Base-by-base conservation (phyloP, 1,140 invertebrate genomes). In the Aphaenogaster rudis region DNA sequence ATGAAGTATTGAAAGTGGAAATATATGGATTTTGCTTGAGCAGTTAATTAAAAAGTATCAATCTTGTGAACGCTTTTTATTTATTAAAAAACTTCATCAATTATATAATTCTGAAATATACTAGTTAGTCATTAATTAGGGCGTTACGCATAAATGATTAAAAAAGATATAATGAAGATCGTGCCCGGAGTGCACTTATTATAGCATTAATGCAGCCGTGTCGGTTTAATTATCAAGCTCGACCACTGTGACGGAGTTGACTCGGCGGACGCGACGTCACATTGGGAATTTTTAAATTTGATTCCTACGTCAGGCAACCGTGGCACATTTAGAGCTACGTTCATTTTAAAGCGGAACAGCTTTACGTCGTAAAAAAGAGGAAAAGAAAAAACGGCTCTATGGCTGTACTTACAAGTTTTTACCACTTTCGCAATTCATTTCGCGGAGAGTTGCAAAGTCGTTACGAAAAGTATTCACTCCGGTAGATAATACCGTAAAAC, bases 191-290 rank as follows among this genome's bases (percentile, higher is more conserved):
- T 28, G 48, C 59, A 45, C 17, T 57, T 82, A 59, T 72, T 59
- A 42, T 57, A 48, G 21, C 33, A 69, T 81, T 72, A 72, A 74
- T 21, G 28, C 67, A 36, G 4, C 63, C 36, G 28, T 9, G 63
- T 54, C 78, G 45, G 42, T 84, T 54, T 74, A 74, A 84, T 84
- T 59, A 61, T 84, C 69, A 74, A 76, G 69, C 69, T 74, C 42
- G 17, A 76, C 42, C 33, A 76, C 71, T 74, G 42, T 33, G 39
- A 39, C 39, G 50, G 11, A 84, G 9, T 21, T n/a, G 42, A 69
- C 48, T 57, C 80, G 28, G 15, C 39, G 50, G 36, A 33, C 8
- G 9, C 15, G 9, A 72, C 52, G 11, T 8, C 21, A 36, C 21
- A 71, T 57, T 1, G 39, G 17, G 6, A 71, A 74, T 82, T 84